Percentiles rank a stretch among this genome's conserved stretches.
Conservation (phyloP, 2,113 vertebrate genomes). For the Cygnus buccinator region DNA sequence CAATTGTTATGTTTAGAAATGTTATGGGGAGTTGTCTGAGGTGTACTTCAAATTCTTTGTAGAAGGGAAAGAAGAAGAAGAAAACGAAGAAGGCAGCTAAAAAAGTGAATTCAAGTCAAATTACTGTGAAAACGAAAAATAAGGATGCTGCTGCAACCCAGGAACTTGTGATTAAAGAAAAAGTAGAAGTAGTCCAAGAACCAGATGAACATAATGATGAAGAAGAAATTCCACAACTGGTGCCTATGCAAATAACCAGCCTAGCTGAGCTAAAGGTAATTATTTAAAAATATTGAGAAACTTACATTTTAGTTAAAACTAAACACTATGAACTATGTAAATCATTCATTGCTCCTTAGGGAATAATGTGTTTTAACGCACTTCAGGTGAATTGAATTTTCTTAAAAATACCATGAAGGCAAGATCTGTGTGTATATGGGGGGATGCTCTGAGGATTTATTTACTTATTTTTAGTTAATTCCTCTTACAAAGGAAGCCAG, state of each 20-base stretch:
- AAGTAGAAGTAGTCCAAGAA: background rate
- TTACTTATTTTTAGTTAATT: background rate
- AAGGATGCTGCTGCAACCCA: background rate
- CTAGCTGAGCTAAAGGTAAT: constrained; percentile 17
- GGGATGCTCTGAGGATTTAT: background rate
- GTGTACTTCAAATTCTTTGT: background rate
- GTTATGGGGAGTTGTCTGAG: background rate
- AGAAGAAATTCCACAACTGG: constrained; percentile 71
- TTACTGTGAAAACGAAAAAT: background rate
- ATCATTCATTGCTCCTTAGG: background rate
- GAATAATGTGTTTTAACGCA: background rate
- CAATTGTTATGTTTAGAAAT: background rate
- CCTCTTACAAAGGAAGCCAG: background rate
- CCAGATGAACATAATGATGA: background rate
- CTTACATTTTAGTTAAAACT: background rate
- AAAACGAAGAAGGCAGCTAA: background rate
- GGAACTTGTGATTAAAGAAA: background rate
- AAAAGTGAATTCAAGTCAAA: background rate
- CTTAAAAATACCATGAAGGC: background rate
- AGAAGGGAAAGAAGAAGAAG: constrained; percentile 9
- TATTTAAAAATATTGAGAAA: background rate
- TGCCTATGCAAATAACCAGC: constrained; percentile 38
- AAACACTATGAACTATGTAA: background rate
- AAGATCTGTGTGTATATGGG: background rate
- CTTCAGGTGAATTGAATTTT: background rate